Percentiles rank a stretch among this genome's conserved stretches.
phyloP scores from a whole-genome alignment of 2,888 invertebrate species.

The Eledona agricola region DNA sequence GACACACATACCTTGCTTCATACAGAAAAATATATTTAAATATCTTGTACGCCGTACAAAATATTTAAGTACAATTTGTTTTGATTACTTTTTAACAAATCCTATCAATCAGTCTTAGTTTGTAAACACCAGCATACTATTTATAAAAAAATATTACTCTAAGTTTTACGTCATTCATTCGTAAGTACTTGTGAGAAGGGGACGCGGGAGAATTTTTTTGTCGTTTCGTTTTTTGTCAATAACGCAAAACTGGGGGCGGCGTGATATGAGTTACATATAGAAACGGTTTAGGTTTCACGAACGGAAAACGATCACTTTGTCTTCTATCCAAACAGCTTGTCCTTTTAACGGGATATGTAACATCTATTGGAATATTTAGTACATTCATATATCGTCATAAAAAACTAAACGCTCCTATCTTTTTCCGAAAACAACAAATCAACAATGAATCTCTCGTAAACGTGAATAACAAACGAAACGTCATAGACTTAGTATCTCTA shows the following conservation, averaged over 20 bases:
- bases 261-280: conserved; percentile 48
- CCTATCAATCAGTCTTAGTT: conserved; percentile 59
- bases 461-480: conserved; percentile 30
- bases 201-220: conserved; percentile 40
- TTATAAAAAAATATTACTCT: conserved; percentile 58
- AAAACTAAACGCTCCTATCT: conserved; percentile 19
- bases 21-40: conserved; percentile 36
- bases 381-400: conserved; percentile 35
- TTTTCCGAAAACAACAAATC: conserved; percentile 25
- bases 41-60: conserved; percentile 31
- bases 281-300: conserved; percentile 29
- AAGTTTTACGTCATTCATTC: conserved; percentile 49
- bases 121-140: conserved; percentile 51
- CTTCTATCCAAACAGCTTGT: conserved; percentile 24
- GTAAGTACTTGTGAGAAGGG: conserved; percentile 42
- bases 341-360: conserved; percentile 56
- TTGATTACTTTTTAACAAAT: conserved; percentile 51
- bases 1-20: conserved; percentile 28
- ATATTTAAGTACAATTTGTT: conserved; percentile 38
- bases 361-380: conserved; percentile 53
- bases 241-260: conserved; percentile 40
- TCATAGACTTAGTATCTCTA: conserved; percentile 41
- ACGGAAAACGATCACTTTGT: conserved; percentile 26
- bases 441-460: conserved; percentile 23
- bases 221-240: conserved; percentile 22